Conservation (phyloP, 2,797 vertebrate species). For the Phrynocephalus forsythii region DNA sequence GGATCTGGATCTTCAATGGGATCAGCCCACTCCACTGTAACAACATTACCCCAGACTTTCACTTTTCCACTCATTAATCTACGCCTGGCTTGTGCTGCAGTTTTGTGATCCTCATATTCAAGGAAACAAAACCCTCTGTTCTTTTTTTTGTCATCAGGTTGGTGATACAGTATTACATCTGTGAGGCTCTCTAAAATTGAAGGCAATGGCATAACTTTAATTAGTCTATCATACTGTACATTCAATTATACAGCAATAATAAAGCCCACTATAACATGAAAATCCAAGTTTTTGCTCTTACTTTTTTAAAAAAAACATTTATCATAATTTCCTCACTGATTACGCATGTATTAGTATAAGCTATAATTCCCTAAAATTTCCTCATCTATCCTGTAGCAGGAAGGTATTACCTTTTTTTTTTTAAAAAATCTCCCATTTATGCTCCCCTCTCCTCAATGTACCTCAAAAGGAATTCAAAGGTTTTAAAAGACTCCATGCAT, state of each 20-base stretch:
- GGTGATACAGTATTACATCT: constrained; percentile 96
- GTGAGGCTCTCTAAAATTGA: constrained; percentile 93
- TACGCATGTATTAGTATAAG: not conserved
- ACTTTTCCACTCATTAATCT: constrained; percentile 98
- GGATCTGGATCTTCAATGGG: constrained; percentile 98
- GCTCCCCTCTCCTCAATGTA: not conserved
- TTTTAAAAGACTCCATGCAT: not conserved
- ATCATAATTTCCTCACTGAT: not conserved
- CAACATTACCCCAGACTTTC: constrained; percentile 96
- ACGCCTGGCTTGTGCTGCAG: constrained; percentile 96
- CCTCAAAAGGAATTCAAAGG: not conserved
- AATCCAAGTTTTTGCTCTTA: not conserved
- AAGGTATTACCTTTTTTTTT: not conserved
- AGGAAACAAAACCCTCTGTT: constrained; percentile 98
- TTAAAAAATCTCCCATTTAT: not conserved
- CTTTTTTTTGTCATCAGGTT: constrained; percentile 97
- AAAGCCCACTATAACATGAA: not conserved
- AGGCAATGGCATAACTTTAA: constrained; percentile 43
- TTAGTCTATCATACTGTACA: not conserved
- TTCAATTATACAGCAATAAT: not conserved
- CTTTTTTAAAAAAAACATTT: no score
- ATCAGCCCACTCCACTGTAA: constrained; percentile 98
- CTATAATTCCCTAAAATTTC: not conserved
- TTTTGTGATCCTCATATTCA: constrained; percentile 99
- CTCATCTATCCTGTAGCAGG: not conserved